Conservation (phyloP, 2,797 vertebrate genomes). For the Catharus ustulatus region DNA sequence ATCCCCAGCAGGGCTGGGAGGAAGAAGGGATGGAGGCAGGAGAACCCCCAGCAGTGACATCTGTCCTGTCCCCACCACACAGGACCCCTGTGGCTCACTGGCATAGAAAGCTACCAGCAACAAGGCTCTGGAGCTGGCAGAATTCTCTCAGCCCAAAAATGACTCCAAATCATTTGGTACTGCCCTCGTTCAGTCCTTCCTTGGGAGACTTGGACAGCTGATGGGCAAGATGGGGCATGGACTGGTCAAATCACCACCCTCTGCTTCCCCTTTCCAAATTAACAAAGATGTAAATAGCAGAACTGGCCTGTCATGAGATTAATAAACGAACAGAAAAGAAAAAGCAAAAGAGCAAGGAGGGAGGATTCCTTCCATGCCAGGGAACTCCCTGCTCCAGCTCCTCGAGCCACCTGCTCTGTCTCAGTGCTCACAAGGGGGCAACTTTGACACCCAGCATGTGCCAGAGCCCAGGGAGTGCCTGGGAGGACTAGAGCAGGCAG, state of each 20-base stretch:
- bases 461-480: fast-evolving
- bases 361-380: fast-evolving
- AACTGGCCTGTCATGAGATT: background rate
- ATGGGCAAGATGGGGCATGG: background rate
- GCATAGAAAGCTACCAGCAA: background rate
- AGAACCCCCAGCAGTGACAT: background rate
- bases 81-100: fast-evolving
- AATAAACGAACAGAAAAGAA: background rate
- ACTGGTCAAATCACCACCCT: background rate
- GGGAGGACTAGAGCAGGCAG: background rate
- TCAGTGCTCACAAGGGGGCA: fast-evolving
- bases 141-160: background rate
- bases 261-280: fast-evolving
- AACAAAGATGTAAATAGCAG: background rate
- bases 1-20: background rate
- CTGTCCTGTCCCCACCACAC: background rate
- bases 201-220: background rate
- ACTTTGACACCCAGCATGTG: background rate
- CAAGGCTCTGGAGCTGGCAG: background rate
- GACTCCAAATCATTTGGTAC: background rate
- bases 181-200: background rate
- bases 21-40: background rate
- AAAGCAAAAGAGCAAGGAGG: background rate
- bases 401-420: background rate
- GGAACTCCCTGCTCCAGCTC: background rate